Base-by-base conservation (phyloP, 2,888 invertebrate genomes). In the Macropis europaea region DNA sequence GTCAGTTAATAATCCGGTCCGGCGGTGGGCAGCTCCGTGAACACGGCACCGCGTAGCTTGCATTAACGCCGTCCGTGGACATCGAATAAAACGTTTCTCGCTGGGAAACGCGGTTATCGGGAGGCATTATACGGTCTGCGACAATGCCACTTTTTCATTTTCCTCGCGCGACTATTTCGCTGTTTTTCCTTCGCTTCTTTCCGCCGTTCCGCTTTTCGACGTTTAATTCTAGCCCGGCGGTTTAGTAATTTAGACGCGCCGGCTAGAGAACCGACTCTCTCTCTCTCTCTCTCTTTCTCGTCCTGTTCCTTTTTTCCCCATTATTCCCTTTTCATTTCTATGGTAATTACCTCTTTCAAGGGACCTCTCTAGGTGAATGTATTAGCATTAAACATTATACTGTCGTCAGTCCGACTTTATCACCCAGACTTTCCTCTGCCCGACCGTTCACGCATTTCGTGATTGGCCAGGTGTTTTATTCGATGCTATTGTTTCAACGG, bases 191-290 rank as follows among this genome's bases (percentile, higher is more conserved):
- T 7, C 50, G 3, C 26, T 38, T 4, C 6, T 52, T 15, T 24
- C 3, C 1, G 17, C 4, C 13, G 13, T 19, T 7, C n/a, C 11
- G 4, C 19, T 13, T 26, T 24, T 5, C 56, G 32, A 48, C 56
- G 34, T 42, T 67, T 48, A 68, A 56, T 48, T 67, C 68, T 24
- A 40, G 22, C 68, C 48, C 48, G 47, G 68, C 68, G 68, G 48
- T 67, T 68, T 53, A 47, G 54, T 54, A 54, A 68, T 68, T 68
- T 56, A 67, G 56, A 56, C 54, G 32, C 13, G 68, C 53, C 17
- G 47, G 45, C 40, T 67, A 42, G 48, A 67, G 42, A 68, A 68
- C 56, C 68, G 68, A 56, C 68, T 67, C 56, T 56, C 56, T 67
- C 42, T 67, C 56, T 40, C 34, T 68, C 56, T 42, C 47, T 56